Conservation (phyloP, 2,888 invertebrate species). For the Nymphalis polychloros region DNA sequence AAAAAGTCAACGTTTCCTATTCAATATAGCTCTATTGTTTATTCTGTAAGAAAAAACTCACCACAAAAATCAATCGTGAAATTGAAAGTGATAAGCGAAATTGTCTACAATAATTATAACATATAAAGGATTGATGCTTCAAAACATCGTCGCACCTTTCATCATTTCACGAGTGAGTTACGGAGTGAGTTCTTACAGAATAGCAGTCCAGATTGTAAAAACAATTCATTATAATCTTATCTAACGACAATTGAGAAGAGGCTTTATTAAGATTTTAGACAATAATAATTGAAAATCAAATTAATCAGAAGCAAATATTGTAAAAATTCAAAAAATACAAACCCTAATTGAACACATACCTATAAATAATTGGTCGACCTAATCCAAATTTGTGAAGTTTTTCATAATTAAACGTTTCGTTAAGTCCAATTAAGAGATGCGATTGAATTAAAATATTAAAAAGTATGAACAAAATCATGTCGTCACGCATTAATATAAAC, state of each 20-base stretch:
- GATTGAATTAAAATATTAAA: constrained; percentile 16
- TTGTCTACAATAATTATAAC: no score
- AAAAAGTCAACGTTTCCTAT: no score
- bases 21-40: no score
- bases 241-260: no score
- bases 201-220: background rate
- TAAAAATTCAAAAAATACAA: background rate
- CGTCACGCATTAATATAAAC: background rate
- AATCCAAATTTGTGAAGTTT: constrained; percentile 48
- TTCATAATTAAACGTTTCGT: constrained; percentile 54
- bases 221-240: background rate
- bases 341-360: constrained; percentile 14
- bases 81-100: no score
- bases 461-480: constrained; percentile 34
- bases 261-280: no score
- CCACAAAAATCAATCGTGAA: no score
- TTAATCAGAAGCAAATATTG: background rate
- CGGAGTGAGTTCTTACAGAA: background rate
- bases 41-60: no score
- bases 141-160: no score
- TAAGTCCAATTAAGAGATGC: constrained; percentile 30
- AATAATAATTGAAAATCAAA: no score
- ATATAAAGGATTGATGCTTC: no score
- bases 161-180: no score
- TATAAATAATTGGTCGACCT: constrained; percentile 36